These are phyloP conservation scores for Dermatemys mawii DNA, from an alignment of 2,113 vertebrate species.

Conservation along the genomic window DNA sequence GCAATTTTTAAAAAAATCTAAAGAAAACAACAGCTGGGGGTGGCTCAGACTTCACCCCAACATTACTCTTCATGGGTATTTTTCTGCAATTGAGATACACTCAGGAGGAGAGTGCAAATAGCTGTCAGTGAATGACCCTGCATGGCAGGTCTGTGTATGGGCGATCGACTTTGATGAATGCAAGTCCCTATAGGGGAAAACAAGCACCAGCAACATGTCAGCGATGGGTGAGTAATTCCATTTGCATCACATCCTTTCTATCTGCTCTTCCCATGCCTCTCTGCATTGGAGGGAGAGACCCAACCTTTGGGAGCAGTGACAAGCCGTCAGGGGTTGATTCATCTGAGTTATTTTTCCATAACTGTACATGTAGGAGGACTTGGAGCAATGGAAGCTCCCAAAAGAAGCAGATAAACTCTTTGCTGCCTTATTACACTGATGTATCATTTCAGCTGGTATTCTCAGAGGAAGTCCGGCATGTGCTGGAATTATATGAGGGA, in stretches of 20 bases:
- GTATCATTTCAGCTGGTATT: not conserved
- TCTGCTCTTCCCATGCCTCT: not conserved
- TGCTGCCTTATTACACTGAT: not conserved
- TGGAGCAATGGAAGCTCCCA: not conserved
- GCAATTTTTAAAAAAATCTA: not conserved
- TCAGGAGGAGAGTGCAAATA: not conserved
- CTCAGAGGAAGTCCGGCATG: not conserved
- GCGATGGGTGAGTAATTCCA: not conserved
- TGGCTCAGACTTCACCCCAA: not conserved
- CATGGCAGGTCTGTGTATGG: not conserved
- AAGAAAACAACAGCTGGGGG: not conserved
- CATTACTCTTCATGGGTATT: not conserved
- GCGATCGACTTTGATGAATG: not conserved
- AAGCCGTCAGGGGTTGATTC: not conserved
- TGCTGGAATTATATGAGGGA: not conserved
- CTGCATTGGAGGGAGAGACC: not conserved
- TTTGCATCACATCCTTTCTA: not conserved
- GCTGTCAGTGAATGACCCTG: not conserved
- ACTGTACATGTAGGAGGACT: not conserved
- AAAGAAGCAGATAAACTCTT: not conserved
- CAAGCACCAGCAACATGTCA: not conserved
- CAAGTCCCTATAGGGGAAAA: not conserved
- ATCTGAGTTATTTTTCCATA: not conserved
- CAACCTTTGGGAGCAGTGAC: not conserved
- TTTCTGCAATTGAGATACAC: not conserved